Evolutionary conservation across 2,113 vertebrate genomes (phyloP).

Genomic region (Bambusicola thoracicus): DNA sequence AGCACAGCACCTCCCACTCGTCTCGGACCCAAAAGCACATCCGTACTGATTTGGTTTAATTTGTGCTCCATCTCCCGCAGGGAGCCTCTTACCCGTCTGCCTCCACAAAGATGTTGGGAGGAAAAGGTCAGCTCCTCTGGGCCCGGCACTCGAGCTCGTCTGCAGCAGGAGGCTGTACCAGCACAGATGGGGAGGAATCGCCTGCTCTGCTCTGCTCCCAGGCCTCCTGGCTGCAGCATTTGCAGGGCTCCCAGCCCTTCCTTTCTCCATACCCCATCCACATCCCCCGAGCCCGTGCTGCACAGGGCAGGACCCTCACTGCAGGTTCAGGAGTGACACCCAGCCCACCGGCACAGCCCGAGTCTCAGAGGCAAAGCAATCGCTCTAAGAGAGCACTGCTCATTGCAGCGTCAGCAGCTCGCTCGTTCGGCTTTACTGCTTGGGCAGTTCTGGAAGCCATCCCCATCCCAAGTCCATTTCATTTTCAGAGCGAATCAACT

Average conservation of each 20-base stretch:
- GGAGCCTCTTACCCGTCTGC: not conserved
- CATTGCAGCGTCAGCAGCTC: not conserved
- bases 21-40: not conserved
- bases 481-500: conserved; percentile 32
- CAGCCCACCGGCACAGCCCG: not conserved
- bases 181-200: not conserved
- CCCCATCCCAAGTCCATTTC: not conserved
- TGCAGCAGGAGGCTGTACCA: not conserved
- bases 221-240: not conserved
- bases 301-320: not conserved
- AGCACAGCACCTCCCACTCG: not conserved
- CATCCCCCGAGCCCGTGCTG: not conserved
- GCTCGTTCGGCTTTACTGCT: not conserved
- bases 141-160: conserved; percentile 18
- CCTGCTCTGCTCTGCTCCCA: not conserved
- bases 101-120: not conserved
- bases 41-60: conserved; percentile 39
- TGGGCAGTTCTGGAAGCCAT: not conserved
- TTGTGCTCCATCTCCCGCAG: not conserved
- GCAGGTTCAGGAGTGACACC: not conserved
- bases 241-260: not conserved
- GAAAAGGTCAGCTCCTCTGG: conserved; percentile 56
- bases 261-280: not conserved
- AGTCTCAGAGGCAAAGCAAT: not conserved
- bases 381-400: not conserved